Evolutionary conservation across 1,140 invertebrate species (phyloP).

Genomic region (Stenopsyche tienmushanensis): DNA sequence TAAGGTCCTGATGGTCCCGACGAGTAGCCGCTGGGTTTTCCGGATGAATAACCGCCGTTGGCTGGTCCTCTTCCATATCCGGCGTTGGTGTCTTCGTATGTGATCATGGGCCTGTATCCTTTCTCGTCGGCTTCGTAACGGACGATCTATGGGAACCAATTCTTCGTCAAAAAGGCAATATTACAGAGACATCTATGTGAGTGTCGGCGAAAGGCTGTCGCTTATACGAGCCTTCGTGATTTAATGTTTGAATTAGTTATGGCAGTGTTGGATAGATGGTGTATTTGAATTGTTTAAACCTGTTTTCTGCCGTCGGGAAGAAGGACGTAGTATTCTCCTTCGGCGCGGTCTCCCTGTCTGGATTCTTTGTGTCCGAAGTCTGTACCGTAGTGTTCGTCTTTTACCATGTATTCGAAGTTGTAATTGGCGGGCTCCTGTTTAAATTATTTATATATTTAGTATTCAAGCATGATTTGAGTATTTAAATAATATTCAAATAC

Average conservation of each 20-base stretch:
- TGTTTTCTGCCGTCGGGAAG: slow-evolving; percentile 76
- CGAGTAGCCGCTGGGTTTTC: slow-evolving; percentile 13
- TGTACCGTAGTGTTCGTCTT: slow-evolving; percentile 67
- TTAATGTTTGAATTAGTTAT: too few relatives aligned
- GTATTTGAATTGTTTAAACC: too few relatives aligned
- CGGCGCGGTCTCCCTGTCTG: slow-evolving; percentile 64
- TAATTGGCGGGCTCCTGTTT: slow-evolving; percentile 66
- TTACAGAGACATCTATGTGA: background rate
- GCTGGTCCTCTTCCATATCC: slow-evolving; percentile 43
- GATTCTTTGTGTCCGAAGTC: slow-evolving; percentile 73
- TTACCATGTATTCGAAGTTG: slow-evolving; percentile 72
- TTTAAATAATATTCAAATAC: slow-evolving; percentile 17
- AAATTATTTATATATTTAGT: background rate
- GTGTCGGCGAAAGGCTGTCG: too few relatives aligned
- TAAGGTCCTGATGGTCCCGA: slow-evolving; percentile 31
- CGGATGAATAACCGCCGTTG: slow-evolving; percentile 29
- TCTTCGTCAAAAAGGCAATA: background rate
- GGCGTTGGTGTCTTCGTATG: slow-evolving; percentile 63
- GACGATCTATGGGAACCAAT: slow-evolving; percentile 58
- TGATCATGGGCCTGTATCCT: slow-evolving; percentile 77
- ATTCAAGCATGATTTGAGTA: background rate
- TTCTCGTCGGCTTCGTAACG: slow-evolving; percentile 74
- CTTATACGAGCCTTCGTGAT: too few relatives aligned
- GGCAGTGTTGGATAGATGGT: too few relatives aligned
- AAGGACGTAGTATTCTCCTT: slow-evolving; percentile 71